Evolutionary conservation across 1,140 invertebrate genomes (phyloP).

Genomic region (Stratiolaelaps scimitus): DNA sequence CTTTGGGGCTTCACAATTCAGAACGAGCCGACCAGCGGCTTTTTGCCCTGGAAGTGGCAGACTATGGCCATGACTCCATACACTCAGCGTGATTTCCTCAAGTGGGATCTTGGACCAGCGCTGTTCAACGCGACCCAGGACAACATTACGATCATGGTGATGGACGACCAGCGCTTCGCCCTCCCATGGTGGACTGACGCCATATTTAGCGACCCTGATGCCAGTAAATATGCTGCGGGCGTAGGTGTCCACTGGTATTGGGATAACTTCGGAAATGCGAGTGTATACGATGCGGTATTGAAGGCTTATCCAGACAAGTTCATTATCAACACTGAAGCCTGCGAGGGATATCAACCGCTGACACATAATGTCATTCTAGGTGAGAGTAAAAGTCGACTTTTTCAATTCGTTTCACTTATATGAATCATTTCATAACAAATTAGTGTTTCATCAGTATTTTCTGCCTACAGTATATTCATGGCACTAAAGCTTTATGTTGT

Average conservation of each 20-base stretch:
- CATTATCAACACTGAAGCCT: slow-evolving; percentile 62
- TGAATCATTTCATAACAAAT: too few relatives aligned
- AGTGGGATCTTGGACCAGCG: slow-evolving; percentile 53
- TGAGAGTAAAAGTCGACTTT: not conserved
- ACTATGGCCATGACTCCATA: slow-evolving; percentile 58
- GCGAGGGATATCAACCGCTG: slow-evolving; percentile 44
- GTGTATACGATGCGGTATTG: slow-evolving; percentile 47
- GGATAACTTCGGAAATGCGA: slow-evolving; percentile 47
- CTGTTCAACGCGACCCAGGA: slow-evolving; percentile 48
- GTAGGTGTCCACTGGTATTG: slow-evolving; percentile 66
- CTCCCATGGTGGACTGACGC: slow-evolving; percentile 51
- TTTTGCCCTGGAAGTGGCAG: slow-evolving; percentile 50
- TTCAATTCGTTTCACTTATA: not conserved
- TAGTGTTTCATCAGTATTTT: too few relatives aligned
- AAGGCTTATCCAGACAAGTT: slow-evolving; percentile 54
- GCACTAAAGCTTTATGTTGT: too few relatives aligned
- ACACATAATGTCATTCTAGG: slow-evolving; percentile 28
- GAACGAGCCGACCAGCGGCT: slow-evolving; percentile 48
- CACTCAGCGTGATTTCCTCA: slow-evolving; percentile 51
- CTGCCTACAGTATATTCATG: too few relatives aligned
- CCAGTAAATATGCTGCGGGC: slow-evolving; percentile 60
- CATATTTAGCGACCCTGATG: slow-evolving; percentile 43
- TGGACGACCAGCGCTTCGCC: slow-evolving; percentile 57
- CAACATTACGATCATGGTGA: slow-evolving; percentile 50
- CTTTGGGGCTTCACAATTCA: slow-evolving; percentile 54